Percentiles rank a stretch among this genome's conserved stretches.
These are phyloP conservation scores for Xiphorhynchus elegans DNA, from an alignment of 2,113 vertebrate species.

Conservation along the genomic window DNA sequence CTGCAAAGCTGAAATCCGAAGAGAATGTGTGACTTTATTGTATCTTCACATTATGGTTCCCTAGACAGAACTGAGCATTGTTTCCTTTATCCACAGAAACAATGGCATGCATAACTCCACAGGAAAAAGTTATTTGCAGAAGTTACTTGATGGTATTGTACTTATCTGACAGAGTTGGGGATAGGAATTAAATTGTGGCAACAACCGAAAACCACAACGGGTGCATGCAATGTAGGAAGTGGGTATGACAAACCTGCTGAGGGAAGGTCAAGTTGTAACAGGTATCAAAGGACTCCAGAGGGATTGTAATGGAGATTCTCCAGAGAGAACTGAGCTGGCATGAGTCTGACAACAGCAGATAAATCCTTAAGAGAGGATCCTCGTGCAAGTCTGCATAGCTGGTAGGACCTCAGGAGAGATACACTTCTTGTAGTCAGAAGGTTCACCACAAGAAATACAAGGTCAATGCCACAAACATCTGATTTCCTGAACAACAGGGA, in stretches of 20 bases:
- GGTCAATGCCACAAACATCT: not conserved
- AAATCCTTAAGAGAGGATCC: not conserved
- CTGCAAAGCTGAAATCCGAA: slow-evolving; percentile 26
- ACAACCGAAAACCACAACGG: not conserved
- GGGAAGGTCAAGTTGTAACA: not conserved
- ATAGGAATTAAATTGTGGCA: not conserved
- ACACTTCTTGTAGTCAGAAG: not conserved
- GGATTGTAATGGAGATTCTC: not conserved
- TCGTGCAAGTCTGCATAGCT: not conserved
- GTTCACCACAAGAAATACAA: not conserved
- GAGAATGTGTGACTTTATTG: slow-evolving; percentile 21
- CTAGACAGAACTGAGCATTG: not conserved
- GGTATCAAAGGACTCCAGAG: not conserved
- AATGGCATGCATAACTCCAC: slow-evolving; percentile 1
- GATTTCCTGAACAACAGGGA: not conserved
- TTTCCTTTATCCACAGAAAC: slow-evolving; percentile 27
- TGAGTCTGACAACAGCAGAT: not conserved
- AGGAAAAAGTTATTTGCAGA: slow-evolving; percentile 20
- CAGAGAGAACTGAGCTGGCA: not conserved
- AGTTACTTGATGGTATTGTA: slow-evolving; percentile 2
- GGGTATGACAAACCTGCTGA: not conserved
- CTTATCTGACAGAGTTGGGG: not conserved
- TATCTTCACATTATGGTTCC: slow-evolving; percentile 17
- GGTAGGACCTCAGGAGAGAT: not conserved
- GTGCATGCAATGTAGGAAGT: not conserved